Conservation (phyloP, 1,140 invertebrate genomes). For the Odontomachus brunneus region DNA sequence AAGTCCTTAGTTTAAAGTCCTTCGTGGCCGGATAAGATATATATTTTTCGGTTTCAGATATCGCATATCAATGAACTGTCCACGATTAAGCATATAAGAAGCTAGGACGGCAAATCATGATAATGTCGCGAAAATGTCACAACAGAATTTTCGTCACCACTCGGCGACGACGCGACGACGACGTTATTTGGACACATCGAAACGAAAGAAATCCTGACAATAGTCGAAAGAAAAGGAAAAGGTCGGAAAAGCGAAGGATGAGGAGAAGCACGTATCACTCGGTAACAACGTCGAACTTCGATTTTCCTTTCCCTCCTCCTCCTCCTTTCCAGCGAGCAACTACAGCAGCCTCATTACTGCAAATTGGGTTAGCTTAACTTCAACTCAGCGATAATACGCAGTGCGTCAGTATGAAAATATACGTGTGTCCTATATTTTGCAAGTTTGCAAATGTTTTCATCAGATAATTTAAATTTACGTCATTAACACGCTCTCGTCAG, state of each 20-base stretch:
- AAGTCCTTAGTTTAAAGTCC: too few relatives aligned
- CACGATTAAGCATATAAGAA: too few relatives aligned
- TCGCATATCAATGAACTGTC: too few relatives aligned
- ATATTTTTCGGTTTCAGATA: too few relatives aligned
- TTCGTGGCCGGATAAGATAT: too few relatives aligned
- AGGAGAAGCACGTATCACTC: conserved; percentile 51
- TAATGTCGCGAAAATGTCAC: neutral
- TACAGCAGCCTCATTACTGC: conserved; percentile 28
- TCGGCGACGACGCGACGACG: neutral
- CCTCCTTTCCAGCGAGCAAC: neutral
- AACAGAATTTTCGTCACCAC: neutral
- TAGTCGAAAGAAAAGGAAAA: neutral
- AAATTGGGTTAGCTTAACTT: conserved; percentile 12
- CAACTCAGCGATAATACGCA: neutral
- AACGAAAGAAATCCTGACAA: conserved; percentile 1
- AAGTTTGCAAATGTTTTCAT: neutral
- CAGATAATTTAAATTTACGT: neutral
- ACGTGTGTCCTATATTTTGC: too few relatives aligned
- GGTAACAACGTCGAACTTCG: conserved; percentile 27
- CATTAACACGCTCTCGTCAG: neutral
- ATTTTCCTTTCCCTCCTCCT: neutral
- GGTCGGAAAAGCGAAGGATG: neutral
- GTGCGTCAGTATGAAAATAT: neutral
- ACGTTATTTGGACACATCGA: neutral
- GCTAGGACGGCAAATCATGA: too few relatives aligned